Conservation (phyloP, 2,113 vertebrate genomes). For the Bombycilla garrulus region DNA sequence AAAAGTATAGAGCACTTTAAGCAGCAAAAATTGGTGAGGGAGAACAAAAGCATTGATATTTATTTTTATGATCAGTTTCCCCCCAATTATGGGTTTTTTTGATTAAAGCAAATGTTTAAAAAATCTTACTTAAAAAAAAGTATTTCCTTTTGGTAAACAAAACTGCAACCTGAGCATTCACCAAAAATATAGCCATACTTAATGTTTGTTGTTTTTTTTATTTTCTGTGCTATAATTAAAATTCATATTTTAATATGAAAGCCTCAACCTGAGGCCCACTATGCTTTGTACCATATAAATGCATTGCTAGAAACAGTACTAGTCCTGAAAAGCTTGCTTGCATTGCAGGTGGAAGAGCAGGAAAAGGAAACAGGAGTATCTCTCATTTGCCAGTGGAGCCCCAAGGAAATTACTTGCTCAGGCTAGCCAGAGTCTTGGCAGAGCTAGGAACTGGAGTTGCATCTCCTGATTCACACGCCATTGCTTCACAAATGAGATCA, state of each 20-base stretch:
- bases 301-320: not conserved
- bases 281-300: not conserved
- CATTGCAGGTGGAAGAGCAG: not conserved
- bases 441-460: not conserved
- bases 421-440: constrained; percentile 28
- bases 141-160: not conserved
- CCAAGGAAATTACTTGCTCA: constrained; percentile 22
- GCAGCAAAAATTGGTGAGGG: not conserved
- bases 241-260: not conserved
- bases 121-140: not conserved
- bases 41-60: not conserved
- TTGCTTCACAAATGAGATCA: constrained; percentile 45
- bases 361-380: not conserved
- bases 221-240: not conserved
- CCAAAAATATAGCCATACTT: not conserved
- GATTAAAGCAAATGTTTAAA: not conserved
- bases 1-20: not conserved
- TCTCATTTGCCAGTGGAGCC: not conserved
- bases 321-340: constrained; percentile 9
- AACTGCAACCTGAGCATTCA: not conserved
- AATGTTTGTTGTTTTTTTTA: not conserved
- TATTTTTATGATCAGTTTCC: not conserved
- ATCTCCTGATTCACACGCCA: constrained; percentile 9
- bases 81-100: not conserved
- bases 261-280: not conserved